Conservation (phyloP, 2,113 vertebrate genomes). For the Morone saxatilis region DNA sequence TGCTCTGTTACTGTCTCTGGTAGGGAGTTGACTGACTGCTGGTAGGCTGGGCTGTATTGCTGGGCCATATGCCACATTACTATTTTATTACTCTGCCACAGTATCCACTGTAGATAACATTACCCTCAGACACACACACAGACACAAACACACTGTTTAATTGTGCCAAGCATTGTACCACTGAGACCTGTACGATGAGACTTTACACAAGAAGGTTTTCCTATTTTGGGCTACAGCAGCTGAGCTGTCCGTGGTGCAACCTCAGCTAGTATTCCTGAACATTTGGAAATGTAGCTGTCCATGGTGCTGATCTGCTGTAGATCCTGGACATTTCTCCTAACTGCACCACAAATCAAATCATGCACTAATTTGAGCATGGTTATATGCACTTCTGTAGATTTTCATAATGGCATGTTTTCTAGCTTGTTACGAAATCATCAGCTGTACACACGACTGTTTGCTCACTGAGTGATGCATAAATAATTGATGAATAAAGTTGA, state of each 20-base stretch:
- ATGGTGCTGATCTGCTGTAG: slow-evolving; percentile 37
- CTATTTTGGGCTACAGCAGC: slow-evolving; percentile 5
- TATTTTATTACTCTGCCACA: slow-evolving; percentile 61
- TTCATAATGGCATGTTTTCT: slow-evolving; percentile 7
- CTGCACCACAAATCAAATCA: background rate
- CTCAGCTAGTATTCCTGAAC: background rate
- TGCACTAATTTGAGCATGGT: background rate
- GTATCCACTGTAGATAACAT: slow-evolving; percentile 41
- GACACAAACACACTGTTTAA: slow-evolving; percentile 21
- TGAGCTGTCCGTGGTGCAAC: slow-evolving; percentile 48
- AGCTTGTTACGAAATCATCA: background rate
- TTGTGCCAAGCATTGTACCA: slow-evolving; percentile 1
- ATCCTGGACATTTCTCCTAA: background rate
- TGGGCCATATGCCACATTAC: slow-evolving; percentile 59
- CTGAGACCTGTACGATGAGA: background rate
- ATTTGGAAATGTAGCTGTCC: slow-evolving; percentile 34
- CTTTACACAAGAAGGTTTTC: slow-evolving; percentile 7
- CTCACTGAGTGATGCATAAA: background rate
- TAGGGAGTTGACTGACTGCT: slow-evolving; percentile 31
- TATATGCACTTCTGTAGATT: background rate
- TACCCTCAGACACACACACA: slow-evolving; percentile 8
- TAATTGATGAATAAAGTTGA: background rate
- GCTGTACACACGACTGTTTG: background rate
- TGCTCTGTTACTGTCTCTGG: slow-evolving; percentile 19
- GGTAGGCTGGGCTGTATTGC: slow-evolving; percentile 20